phyloP scores from a whole-genome alignment of 2,113 vertebrate species.

The Catharus fuscescens region DNA sequence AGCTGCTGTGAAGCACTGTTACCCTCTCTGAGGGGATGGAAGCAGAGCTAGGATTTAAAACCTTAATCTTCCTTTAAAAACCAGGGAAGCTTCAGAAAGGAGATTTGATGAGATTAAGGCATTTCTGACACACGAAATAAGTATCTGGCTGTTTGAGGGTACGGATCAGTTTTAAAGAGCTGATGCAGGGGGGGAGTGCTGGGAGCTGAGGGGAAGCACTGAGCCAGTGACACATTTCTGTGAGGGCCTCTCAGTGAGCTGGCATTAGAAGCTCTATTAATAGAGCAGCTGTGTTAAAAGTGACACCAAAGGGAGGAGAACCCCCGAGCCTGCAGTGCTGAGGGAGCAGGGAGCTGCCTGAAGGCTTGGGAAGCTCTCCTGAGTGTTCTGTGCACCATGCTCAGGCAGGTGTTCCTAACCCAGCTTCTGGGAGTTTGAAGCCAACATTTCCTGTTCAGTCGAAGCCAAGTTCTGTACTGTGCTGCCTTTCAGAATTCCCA shows the following conservation, averaged over 20 bases:
- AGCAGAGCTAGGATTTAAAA: slow-evolving; percentile 41
- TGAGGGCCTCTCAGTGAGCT: neutral
- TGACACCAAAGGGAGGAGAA: neutral
- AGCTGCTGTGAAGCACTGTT: neutral
- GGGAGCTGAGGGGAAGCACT: neutral
- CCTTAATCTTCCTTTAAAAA: slow-evolving; percentile 53
- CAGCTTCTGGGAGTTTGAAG: neutral
- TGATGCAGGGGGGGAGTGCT: neutral
- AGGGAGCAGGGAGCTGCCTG: neutral
- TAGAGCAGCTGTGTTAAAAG: neutral
- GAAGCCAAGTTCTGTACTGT: neutral
- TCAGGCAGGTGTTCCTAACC: neutral
- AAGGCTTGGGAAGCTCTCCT: neutral
- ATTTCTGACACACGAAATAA: slow-evolving; percentile 30
- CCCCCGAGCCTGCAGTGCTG: neutral
- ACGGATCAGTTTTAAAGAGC: neutral
- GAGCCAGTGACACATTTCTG: neutral
- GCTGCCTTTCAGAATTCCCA: neutral
- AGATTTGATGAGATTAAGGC: slow-evolving; percentile 56
- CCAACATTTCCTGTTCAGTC: neutral
- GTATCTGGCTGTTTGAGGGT: neutral
- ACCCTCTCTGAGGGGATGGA: neutral
- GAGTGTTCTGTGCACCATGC: neutral
- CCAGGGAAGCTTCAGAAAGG: slow-evolving; percentile 23
- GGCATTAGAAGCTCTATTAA: neutral